Percentiles rank a stretch among this genome's conserved stretches.
phyloP scores from a whole-genome alignment of 2,113 vertebrate species.

The Xenopus tropicalis region UCB_Xtro_10.0 CM004450.2:2732501-2733000 shows the following conservation, averaged over 20 bases:
- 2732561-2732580: constrained; percentile 69
- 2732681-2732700: neutral
- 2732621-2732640: constrained; percentile 98
- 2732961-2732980: neutral
- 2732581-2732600: constrained; percentile 99
- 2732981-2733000: neutral
- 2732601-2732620: constrained; percentile 95
- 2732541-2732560: too few relatives aligned
- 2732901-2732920: constrained; percentile 98
- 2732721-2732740: constrained; percentile 10
- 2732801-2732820: constrained; percentile 75
- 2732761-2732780: constrained; percentile 91
- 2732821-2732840: too few relatives aligned
- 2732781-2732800: constrained; percentile 86
- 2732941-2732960: constrained; percentile 88
- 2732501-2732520: too few relatives aligned
- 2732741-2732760: constrained; percentile 85
- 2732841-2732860: too few relatives aligned
- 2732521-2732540: too few relatives aligned
- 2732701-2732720: neutral
- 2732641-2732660: constrained; percentile 93
- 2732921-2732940: constrained; percentile 98
- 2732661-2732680: constrained; percentile 73
- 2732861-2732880: too few relatives aligned
- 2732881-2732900: constrained; percentile 32